Base-by-base conservation (phyloP, 53 echinoderm and acorn worm species). In the Henricia sp. region DNA sequence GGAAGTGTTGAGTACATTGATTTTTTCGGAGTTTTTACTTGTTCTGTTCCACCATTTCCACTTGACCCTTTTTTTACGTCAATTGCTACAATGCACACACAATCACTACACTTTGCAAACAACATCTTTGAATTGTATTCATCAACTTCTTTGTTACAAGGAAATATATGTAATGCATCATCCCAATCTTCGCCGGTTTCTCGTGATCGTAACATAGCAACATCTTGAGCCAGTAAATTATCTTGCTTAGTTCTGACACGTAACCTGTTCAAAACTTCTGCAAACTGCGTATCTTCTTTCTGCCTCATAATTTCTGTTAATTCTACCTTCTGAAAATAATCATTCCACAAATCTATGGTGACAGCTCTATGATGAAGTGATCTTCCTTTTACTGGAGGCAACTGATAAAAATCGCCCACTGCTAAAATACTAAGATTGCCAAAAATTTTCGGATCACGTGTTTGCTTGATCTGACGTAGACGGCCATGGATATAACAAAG, bases 391-490 rank as follows among this genome's bases (percentile, higher is more conserved):
- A 91, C 85, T 6, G 89, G 88, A 36, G 91, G 86, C 62, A 88
- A 73, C 46, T 91, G 85, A 58, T 91, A 91, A 38, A 84, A 85
- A 51, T 91, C 91, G 9, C 93, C 93, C 55, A 93, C 90, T 36
- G 93, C 91, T 32, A 93, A 12, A 29, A 93, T 67, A 3, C 76
- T 68, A 19, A 90, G 58, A 87, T 87, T 87, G 13, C 71, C 90
- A 90, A 93, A 93, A 37, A 46, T 28, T 29, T 46, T 25, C 24
- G 54, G 39, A 65, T 70, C 37, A 13, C 51, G 32, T 77, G 77
- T 48, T 65, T 83, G 84, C 50, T 93, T 90, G 28, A 90, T 88
- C 50, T 90, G 93, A 29, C 71, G 70, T 32, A 90, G 51, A 44
- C 87, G 78, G 17, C 86, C 82, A 74, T 92, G 92, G 10, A 92